Conservation (phyloP, 2,888 invertebrate genomes). For the Lymantria monacha region DNA sequence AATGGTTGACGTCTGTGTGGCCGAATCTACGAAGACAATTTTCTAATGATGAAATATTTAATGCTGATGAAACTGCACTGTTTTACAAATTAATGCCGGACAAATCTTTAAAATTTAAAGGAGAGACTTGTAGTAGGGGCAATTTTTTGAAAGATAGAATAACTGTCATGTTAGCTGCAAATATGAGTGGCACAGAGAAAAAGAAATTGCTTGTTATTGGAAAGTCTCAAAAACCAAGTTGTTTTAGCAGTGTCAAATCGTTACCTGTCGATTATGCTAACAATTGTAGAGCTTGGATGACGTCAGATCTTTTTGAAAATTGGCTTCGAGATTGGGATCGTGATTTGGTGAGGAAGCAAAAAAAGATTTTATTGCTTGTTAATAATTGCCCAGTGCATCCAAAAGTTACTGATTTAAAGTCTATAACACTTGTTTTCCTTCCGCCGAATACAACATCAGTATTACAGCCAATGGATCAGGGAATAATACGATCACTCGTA, state of each 20-base stretch:
- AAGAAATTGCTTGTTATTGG: not conserved
- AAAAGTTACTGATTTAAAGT: not conserved
- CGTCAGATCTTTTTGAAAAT: conserved; percentile 1
- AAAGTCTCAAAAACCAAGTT: not conserved
- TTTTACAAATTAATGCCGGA: conserved; percentile 37
- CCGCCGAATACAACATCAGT: not conserved
- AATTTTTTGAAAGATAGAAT: not conserved
- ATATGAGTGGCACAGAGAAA: not conserved
- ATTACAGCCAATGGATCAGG: not conserved
- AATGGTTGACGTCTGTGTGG: not conserved
- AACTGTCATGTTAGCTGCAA: not conserved
- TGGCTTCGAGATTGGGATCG: conserved; percentile 13
- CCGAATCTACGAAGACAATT: not conserved
- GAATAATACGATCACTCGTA: not conserved
- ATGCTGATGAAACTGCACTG: conserved; percentile 37
- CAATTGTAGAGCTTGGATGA: conserved; percentile 18
- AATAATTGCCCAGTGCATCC: not conserved
- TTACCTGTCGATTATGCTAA: conserved; percentile 15
- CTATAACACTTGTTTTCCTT: not conserved
- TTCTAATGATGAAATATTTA: conserved; percentile 27
- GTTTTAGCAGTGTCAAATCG: not conserved
- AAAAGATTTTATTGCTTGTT: not conserved
- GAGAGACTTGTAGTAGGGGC: not conserved
- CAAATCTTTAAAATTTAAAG: not conserved
- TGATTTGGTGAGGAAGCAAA: conserved; percentile 8